A percentile compares a stretch with the other conserved stretches of the same genome.
phyloP scores from a whole-genome alignment of 2,113 vertebrate species.

The Pomatorhinus ruficollis region DNA sequence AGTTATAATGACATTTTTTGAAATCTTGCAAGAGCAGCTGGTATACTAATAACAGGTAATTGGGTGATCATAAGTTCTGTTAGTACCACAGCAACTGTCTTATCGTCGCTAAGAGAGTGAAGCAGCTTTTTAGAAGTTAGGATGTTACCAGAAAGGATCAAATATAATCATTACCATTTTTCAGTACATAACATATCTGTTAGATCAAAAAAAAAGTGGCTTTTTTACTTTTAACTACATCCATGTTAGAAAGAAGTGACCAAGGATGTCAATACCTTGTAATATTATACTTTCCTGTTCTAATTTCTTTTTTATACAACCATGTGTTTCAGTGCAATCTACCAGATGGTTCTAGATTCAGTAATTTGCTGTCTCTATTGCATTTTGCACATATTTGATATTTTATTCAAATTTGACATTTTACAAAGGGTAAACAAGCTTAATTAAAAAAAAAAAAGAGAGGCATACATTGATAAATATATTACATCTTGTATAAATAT shows the following conservation, averaged over 20 bases:
- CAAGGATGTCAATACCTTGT: background rate
- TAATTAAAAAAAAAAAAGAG: background rate
- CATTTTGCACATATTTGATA: background rate
- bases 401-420: background rate
- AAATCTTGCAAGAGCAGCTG: background rate
- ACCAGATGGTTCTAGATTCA: background rate
- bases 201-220: background rate
- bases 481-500: background rate
- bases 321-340: background rate
- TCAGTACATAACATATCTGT: background rate
- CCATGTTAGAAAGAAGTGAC: background rate
- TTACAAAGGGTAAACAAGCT: background rate
- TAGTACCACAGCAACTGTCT: background rate
- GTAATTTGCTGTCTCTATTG: background rate
- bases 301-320: background rate
- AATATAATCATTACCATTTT: background rate
- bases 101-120: background rate
- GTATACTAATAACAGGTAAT: background rate
- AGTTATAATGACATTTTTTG: background rate
- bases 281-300: background rate
- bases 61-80: background rate
- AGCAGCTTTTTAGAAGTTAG: background rate
- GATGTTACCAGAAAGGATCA: background rate
- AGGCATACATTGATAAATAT: background rate
- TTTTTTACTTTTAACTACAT: background rate